Evolutionary conservation across 2,888 invertebrate genomes (phyloP).

Genomic region (Thysanoteuthis rhombus): DNA sequence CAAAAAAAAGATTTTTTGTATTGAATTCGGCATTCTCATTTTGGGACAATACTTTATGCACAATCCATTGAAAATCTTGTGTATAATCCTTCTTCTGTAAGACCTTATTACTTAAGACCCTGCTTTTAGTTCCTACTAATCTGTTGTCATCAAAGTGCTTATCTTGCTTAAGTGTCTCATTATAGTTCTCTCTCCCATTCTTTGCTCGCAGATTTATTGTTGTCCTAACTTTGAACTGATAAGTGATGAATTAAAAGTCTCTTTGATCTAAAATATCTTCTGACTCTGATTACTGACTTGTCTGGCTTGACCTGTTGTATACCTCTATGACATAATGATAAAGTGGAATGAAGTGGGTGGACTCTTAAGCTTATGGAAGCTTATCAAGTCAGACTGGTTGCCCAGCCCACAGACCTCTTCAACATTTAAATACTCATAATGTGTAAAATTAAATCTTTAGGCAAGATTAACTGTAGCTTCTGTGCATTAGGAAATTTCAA

Average conservation of each 20-base stretch:
- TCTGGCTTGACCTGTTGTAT: not conserved
- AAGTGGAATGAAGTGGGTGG: not conserved
- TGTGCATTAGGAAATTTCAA: not conserved
- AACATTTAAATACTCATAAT: not conserved
- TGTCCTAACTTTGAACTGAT: not conserved
- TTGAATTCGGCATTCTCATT: not conserved
- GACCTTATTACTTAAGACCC: not conserved
- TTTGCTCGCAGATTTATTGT: not conserved
- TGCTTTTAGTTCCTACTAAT: not conserved
- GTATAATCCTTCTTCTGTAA: not conserved
- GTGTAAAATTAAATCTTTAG: not conserved
- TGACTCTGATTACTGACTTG: not conserved
- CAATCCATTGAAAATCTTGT: too few relatives aligned
- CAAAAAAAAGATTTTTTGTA: not conserved
- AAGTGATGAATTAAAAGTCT: not conserved
- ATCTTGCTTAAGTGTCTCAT: not conserved
- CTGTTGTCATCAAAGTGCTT: not conserved
- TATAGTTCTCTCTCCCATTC: not conserved
- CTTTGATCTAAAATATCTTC: not conserved
- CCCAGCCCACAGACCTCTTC: not conserved
- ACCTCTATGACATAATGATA: not conserved
- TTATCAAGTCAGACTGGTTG: not conserved
- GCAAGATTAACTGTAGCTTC: not conserved
- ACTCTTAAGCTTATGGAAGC: not conserved
- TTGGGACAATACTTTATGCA: not conserved